Evolutionary conservation across 2,888 invertebrate genomes (phyloP).

Genomic region (Cheiracanthium punctorium): DNA sequence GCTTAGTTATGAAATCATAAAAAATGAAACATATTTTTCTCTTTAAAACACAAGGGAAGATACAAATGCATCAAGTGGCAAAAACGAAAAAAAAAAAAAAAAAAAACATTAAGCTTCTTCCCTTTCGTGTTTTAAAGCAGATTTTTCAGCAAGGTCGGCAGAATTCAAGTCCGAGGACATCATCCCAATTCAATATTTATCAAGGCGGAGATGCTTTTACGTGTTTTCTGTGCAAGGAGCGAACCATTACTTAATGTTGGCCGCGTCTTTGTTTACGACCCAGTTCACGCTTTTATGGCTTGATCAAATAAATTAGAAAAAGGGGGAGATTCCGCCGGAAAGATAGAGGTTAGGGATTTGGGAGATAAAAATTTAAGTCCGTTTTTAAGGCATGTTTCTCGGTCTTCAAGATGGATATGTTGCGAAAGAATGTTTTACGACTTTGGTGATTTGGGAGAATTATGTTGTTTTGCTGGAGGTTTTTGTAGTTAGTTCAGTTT

Average conservation of each 20-base stretch:
- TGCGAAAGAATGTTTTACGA: neutral
- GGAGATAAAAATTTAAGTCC: neutral
- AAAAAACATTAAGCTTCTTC: no score
- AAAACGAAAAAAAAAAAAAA: no score
- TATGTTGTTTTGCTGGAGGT: neutral
- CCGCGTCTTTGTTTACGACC: neutral
- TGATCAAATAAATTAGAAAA: neutral
- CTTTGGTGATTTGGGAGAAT: neutral
- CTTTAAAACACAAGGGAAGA: no score
- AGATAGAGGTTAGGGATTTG: neutral
- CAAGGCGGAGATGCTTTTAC: neutral
- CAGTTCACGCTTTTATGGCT: neutral
- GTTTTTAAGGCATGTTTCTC: neutral
- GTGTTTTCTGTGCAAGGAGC: neutral
- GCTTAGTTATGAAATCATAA: no score
- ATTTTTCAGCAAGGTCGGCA: neutral
- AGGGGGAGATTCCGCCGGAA: neutral
- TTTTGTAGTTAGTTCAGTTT: no score
- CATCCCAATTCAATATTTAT: neutral
- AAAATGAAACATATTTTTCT: no score
- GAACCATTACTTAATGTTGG: neutral
- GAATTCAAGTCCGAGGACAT: neutral
- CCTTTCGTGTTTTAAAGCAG: no score
- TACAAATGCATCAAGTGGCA: no score
- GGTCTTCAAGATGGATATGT: neutral